Conservation (phyloP, 2,888 invertebrate genomes). For the Drosophila melanosoma region DNA sequence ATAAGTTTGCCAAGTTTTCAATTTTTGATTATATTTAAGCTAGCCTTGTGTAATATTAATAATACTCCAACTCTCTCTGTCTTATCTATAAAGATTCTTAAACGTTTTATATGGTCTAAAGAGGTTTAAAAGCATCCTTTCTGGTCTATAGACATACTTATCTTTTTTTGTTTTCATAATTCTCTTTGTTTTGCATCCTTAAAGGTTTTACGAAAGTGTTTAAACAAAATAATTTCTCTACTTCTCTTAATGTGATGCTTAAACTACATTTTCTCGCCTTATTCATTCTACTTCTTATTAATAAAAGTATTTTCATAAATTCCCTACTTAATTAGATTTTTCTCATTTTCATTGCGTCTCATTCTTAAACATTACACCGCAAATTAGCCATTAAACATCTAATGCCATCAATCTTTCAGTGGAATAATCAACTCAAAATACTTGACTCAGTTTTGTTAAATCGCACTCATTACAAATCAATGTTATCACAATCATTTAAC, state of each 20-base stretch:
- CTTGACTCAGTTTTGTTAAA: neutral
- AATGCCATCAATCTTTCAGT: neutral
- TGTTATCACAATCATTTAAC: conserved; percentile 23
- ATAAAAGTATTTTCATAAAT: neutral
- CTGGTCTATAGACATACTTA: neutral
- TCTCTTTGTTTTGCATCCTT: neutral
- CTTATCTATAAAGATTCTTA: neutral
- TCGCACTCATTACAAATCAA: conserved; percentile 30
- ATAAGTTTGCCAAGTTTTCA: conserved; percentile 19
- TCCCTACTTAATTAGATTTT: neutral
- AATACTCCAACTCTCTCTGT: neutral
- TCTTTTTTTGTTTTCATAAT: neutral
- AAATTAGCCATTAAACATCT: neutral
- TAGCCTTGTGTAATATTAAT: neutral
- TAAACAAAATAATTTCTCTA: neutral
- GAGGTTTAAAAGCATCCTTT: neutral
- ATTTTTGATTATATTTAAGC: conserved; percentile 7
- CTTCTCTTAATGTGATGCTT: neutral
- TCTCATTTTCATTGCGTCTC: neutral
- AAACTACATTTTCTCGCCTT: neutral
- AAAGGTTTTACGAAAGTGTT: neutral
- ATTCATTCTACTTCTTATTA: neutral
- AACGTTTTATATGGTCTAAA: neutral
- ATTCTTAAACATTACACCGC: conserved; percentile 3
- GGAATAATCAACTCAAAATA: neutral